These are phyloP conservation scores for Amazona finschi DNA, from an alignment of 2,797 vertebrate species.

Conservation along the genomic window DNA sequence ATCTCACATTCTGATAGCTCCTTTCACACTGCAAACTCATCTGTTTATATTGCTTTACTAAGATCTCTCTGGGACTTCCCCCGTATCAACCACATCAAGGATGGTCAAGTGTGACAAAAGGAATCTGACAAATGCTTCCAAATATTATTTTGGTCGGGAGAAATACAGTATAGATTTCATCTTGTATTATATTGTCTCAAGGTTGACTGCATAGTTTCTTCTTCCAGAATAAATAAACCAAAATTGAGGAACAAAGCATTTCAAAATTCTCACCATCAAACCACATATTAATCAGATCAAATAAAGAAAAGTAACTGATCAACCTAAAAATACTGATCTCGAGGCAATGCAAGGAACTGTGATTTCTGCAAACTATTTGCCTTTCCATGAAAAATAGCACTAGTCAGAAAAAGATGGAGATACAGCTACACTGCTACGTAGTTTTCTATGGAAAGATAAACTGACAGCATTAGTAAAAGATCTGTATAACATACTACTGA, in stretches of 20 bases:
- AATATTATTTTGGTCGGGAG: not conserved
- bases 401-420: not conserved
- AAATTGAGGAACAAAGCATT: not conserved
- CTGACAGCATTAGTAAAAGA: not conserved
- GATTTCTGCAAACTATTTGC: not conserved
- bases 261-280: not conserved
- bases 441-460: not conserved
- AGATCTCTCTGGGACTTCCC: not conserved
- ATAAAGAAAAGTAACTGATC: not conserved
- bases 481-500: not conserved
- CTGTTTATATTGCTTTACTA: not conserved
- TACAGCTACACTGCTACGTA: not conserved
- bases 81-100: not conserved
- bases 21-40: not conserved
- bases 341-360: not conserved
- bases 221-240: conserved; percentile 31
- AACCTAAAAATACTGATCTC: not conserved
- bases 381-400: not conserved
- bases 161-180: not conserved
- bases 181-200: not conserved
- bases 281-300: not conserved
- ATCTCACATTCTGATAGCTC: not conserved
- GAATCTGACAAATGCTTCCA: not conserved
- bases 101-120: not conserved
- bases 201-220: conserved; percentile 5